Base-by-base conservation (phyloP, 2,888 invertebrate species). In the Chorisops tibialis region DNA sequence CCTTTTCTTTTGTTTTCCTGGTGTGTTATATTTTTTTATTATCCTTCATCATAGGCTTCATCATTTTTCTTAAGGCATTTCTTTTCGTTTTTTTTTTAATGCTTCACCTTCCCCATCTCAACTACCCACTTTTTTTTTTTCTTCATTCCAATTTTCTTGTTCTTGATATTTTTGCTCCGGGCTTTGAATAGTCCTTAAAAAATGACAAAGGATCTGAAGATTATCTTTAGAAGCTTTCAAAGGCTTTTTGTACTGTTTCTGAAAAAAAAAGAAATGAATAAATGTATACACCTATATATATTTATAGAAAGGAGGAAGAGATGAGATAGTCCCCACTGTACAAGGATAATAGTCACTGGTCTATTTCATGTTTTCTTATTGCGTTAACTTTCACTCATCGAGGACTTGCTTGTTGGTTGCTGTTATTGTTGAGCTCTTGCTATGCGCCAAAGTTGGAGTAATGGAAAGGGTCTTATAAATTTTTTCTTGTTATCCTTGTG, bases 191-290 rank as follows among this genome's bases (percentile, higher is more conserved):
- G 59, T 39, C 59, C 59, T 60, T 50, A 38, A 60, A 60, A 50
- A 60, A 60, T 60, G 49, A 60, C 59, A 60, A 60, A 50, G 59
- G 24, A 60, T 60, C 39, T 41, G 18, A 50, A 50, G 59, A 60
- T 60, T 60, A 60, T 60, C 59, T 41, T 18, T 7, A 49, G 30
- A 41, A 22, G 50, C 59, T 60, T 60, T 60, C 50, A 60, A 49
- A 49, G 59, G 39, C 37, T 50, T 50, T 50, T 56, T 37, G 39
- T 59, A 48, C 39, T 60, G 39, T 60, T 41, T 60, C 41, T 48
- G 39, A 52, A 18, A 3, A 50, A 14, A 50, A 16, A 30, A 30
- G 9, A 30, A 7, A 7, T 30, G 9, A 5, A 7, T 30, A 16
- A 18, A 45, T 11, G 22, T 39, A 54, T 41, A 41, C 22, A 43